Percentiles rank a stretch among this genome's conserved stretches.
phyloP scores from a whole-genome alignment of 2,888 invertebrate genomes.

The Drosophila mercatorum region DNA sequence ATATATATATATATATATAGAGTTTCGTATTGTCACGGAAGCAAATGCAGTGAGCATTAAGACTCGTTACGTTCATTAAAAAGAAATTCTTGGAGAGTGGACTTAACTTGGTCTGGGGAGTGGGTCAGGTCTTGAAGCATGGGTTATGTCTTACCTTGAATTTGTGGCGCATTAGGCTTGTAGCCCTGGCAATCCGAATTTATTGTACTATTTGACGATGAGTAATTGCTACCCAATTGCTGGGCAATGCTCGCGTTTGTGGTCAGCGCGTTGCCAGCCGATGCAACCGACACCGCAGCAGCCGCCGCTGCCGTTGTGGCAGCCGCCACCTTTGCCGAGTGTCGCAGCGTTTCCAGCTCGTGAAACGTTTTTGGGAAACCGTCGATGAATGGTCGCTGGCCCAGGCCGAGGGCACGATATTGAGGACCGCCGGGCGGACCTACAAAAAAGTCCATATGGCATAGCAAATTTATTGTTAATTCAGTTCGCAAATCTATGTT shows the following conservation, averaged over 20 bases:
- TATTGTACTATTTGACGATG: conserved; percentile 84
- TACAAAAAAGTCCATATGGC: conserved; percentile 57
- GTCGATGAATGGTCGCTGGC: conserved; percentile 89
- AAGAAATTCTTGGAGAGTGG: background rate
- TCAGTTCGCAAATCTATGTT: background rate
- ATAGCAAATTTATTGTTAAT: background rate
- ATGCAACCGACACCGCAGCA: conserved; percentile 56
- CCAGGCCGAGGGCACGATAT: conserved; percentile 90
- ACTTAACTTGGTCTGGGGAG: background rate
- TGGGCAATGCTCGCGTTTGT: conserved; percentile 61
- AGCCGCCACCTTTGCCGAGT: conserved; percentile 84
- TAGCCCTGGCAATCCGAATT: conserved; percentile 87
- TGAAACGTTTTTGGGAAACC: conserved; percentile 88
- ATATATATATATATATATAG: background rate
- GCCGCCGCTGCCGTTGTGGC: conserved; percentile 77
- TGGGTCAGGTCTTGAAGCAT: background rate
- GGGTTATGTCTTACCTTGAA: conserved; percentile 83
- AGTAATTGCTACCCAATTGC: conserved; percentile 82
- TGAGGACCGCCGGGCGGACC: conserved; percentile 88
- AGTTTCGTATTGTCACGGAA: conserved; percentile 7
- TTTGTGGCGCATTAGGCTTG: conserved; percentile 87
- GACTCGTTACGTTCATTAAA: conserved; percentile 28
- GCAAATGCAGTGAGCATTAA: conserved; percentile 20
- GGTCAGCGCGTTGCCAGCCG: conserved; percentile 55
- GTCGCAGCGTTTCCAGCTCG: conserved; percentile 89